These are phyloP conservation scores for Actinernus sp. DNA, from an alignment of 92 coral and sea anemone species.

Conservation along the genomic window DNA sequence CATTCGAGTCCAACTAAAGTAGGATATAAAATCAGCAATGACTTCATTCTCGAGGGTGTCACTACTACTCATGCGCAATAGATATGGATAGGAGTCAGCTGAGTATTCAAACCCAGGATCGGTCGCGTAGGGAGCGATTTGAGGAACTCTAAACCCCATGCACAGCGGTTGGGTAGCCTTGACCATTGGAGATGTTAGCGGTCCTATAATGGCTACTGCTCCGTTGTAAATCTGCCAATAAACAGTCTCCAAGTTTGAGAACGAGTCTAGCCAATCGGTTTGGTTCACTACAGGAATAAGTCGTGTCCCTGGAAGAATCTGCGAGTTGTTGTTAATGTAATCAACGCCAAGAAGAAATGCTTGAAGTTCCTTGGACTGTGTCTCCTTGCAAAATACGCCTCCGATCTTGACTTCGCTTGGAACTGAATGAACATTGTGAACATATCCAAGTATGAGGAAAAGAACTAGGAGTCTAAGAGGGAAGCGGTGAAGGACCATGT, in stretches of 20 bases:
- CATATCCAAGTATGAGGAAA: too few species aligned
- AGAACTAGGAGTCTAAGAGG: too few species aligned
- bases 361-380: conserved; percentile 24
- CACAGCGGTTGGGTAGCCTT: conserved; percentile 75
- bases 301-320: conserved; percentile 62
- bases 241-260: conserved; percentile 71
- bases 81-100: conserved; percentile 56
- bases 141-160: conserved; percentile 81
- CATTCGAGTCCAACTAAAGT: conserved; percentile 85
- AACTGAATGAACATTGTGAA: too few species aligned
- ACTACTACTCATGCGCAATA: conserved; percentile 85
- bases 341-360: conserved; percentile 81
- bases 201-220: conserved; percentile 77
- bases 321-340: conserved; percentile 72
- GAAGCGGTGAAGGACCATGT: too few species aligned
- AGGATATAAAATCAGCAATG: conserved; percentile 69
- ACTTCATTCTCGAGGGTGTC: conserved; percentile 75
- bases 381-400: conserved; percentile 60
- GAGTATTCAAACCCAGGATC: conserved; percentile 80
- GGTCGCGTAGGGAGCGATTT: conserved; percentile 85
- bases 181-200: conserved; percentile 72
- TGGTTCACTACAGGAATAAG: conserved; percentile 62
- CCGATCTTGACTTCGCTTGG: conserved; percentile 70
- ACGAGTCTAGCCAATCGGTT: conserved; percentile 65
- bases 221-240: conserved; percentile 83